Conservation (phyloP, 2,888 invertebrate species). For the Eristalis intricaria region DNA sequence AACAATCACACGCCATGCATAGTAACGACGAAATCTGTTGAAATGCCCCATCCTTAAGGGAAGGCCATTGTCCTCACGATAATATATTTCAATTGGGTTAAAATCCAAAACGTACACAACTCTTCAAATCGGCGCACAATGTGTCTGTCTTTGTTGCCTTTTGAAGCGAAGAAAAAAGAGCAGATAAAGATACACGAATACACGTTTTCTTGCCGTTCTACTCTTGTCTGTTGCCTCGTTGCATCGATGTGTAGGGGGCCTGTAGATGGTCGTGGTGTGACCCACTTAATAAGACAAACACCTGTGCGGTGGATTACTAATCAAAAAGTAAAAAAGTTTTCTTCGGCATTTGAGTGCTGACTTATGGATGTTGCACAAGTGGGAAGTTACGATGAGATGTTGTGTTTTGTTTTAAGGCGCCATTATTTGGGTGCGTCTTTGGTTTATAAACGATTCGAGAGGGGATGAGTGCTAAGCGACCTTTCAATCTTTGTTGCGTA, state of each 20-base stretch:
- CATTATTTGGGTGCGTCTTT: not conserved
- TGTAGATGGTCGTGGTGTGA: conserved; percentile 27
- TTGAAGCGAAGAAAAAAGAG: no score
- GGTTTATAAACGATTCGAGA: not conserved
- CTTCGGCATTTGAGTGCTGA: conserved; percentile 2
- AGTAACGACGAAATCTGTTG: not conserved
- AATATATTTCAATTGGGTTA: not conserved
- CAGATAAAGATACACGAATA: not conserved
- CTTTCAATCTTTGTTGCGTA: no score
- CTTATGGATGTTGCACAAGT: conserved; percentile 8
- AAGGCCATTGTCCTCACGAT: not conserved
- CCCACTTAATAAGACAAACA: conserved; percentile 47
- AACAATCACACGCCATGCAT: not conserved
- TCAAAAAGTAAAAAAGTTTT: not conserved
- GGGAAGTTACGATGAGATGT: not conserved
- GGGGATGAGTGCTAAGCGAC: no score
- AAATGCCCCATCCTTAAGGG: not conserved
- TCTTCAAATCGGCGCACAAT: no score
- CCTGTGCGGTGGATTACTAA: conserved; percentile 39
- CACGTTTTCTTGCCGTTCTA: not conserved
- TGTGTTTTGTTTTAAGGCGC: not conserved
- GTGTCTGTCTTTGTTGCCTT: no score
- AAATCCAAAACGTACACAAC: no score
- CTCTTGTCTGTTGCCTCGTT: not conserved
- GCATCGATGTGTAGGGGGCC: not conserved